These are phyloP conservation scores for Brachionus plicatilis DNA, from an alignment of 1,140 invertebrate genomes.

Conservation along the genomic window DNA sequence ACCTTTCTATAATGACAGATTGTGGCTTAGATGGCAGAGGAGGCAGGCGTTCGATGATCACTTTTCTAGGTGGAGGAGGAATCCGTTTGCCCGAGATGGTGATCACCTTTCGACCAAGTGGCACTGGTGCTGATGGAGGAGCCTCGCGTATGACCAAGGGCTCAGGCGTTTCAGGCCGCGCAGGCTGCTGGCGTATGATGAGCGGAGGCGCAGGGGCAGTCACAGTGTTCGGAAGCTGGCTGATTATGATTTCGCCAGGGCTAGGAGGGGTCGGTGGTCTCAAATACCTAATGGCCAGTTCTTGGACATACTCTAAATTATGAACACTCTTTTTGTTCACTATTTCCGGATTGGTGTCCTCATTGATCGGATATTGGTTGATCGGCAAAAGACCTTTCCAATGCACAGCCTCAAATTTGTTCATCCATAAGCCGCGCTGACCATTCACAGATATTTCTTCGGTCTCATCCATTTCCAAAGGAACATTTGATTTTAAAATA, in stretches of 20 bases:
- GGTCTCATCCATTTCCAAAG: neutral
- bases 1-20: slow-evolving; percentile 32
- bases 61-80: slow-evolving; percentile 40
- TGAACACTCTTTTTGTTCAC: neutral
- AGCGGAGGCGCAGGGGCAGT: slow-evolving; percentile 20
- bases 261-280: slow-evolving; percentile 36
- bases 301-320: slow-evolving; percentile 4
- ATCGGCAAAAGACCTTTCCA: slow-evolving; percentile 17
- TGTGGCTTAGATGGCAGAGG: slow-evolving; percentile 37
- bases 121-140: slow-evolving; percentile 22
- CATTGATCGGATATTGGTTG: neutral
- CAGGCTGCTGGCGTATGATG: slow-evolving; percentile 39
- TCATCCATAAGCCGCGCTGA: slow-evolving; percentile 8
- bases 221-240: neutral
- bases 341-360: slow-evolving; percentile 11
- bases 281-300: slow-evolving; percentile 32
- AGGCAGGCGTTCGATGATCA: slow-evolving; percentile 30
- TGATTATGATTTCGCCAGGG: slow-evolving; percentile 39
- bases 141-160: slow-evolving; percentile 33
- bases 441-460: slow-evolving; percentile 34
- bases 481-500: slow-evolving; percentile 5
- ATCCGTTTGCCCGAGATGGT: neutral
- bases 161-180: slow-evolving; percentile 23
- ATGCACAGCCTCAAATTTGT: neutral
- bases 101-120: neutral